Percentiles rank a stretch among this genome's conserved stretches.
These are phyloP conservation scores for Pao palembangensis DNA, from an alignment of 2,113 vertebrate species.

Conservation along the genomic window DNA sequence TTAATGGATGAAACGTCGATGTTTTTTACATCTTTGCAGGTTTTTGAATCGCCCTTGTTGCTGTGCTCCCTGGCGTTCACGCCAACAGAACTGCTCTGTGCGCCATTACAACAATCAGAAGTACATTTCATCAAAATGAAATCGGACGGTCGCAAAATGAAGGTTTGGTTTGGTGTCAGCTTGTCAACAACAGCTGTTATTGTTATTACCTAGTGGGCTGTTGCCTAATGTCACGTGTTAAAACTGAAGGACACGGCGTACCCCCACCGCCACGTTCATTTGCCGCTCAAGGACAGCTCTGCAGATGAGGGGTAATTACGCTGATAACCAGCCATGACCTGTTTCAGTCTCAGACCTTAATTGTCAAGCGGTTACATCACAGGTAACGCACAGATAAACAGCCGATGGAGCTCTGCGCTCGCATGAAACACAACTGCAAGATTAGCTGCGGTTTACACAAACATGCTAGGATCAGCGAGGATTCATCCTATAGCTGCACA, in stretches of 20 bases:
- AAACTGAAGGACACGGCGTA: conserved; percentile 51
- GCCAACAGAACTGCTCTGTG: conserved; percentile 13
- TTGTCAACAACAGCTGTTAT: conserved; percentile 24
- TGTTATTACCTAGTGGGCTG: no score
- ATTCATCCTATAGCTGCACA: no score
- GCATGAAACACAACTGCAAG: conserved; percentile 3
- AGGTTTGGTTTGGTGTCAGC: conserved; percentile 9
- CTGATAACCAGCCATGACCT: conserved; percentile 41
- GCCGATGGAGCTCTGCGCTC: conserved; percentile 4
- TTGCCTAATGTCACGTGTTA: conserved; percentile 29
- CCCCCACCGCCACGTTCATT: conserved; percentile 40
- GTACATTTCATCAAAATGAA: conserved; percentile 22
- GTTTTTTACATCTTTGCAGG: conserved; percentile 21
- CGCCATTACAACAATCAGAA: conserved; percentile 18
- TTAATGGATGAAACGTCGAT: conserved; percentile 15
- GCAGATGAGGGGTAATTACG: conserved; percentile 52
- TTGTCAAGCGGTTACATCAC: conserved; percentile 31
- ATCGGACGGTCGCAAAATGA: conserved; percentile 13
- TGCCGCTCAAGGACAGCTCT: conserved; percentile 51
- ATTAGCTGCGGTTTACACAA: conserved; percentile 1
- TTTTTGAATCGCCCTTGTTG: conserved; percentile 22
- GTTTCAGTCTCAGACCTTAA: conserved; percentile 45
- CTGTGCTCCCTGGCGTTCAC: conserved; percentile 23
- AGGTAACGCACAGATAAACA: conserved; percentile 8
- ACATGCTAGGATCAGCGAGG: not conserved